Evolutionary conservation across 2,113 vertebrate genomes (phyloP), one percentile per base, ranked within the genome.

Genomic region (Pleuronectes platessa): DNA sequence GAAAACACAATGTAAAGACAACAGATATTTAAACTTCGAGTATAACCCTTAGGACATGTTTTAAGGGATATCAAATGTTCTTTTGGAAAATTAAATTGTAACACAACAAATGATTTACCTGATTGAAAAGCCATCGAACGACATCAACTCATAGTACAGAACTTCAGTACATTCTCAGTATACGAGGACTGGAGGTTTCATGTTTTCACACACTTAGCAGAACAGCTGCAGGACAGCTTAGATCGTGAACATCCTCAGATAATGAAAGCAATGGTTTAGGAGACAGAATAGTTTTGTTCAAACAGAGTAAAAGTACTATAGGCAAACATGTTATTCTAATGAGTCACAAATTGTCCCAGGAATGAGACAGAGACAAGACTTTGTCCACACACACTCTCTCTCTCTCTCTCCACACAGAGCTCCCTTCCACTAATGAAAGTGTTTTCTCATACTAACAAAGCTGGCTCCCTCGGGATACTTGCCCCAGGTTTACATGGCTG

Each of bases 361-460:
- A 63, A 56, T 21, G 2, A 71, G 17, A 51, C 58, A 61, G 42
- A 73, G 35, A 66, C 65, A 23, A 51, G 12, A 15, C 42, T 61
- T 15, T 10, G 56, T 17, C 23, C 12, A 61, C 71, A 55, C 54
- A 62, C 59, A 2, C n/a, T n/a, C 60, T 58, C 45, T 59, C 49
- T 60, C 40, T 61, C 31, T 27, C 47, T 73, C 23, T 78, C n/a
- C 59, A 58, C 54, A 68, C 37, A 49, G 18, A 31, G 27, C 31
- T 31, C 31, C 31, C 31, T 47, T 40, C 58, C 58, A 35, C 70
- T 60, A 24, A 78, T 45, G 31, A 62, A 68, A 79, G 4, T 0
- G 40, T 76, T 65, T 89, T 84, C 86, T 84, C 82, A 82, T 42
- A 74, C 66, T 79, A 63, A 74, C 77, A 53, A 63, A 77, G 21